Conservation (phyloP, 2,113 vertebrate species). For the Psettodes erumei region DNA sequence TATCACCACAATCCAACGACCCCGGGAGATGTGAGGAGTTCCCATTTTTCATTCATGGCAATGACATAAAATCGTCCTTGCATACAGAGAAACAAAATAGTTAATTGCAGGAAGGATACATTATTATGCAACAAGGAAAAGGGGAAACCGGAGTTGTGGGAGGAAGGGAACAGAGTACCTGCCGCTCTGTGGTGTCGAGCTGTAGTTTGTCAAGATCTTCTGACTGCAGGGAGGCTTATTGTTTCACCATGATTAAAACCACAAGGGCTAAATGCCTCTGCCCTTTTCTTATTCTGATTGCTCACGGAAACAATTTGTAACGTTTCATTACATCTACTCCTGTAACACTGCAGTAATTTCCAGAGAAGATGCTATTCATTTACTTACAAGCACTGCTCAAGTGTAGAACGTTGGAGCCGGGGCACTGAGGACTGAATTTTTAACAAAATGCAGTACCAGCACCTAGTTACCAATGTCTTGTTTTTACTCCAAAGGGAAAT, state of each 20-base stretch:
- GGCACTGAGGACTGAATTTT: conserved; percentile 18
- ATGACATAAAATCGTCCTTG: conserved; percentile 40
- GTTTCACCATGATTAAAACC: conserved; percentile 74
- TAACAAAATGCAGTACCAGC: conserved; percentile 41
- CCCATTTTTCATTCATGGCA: conserved; percentile 44
- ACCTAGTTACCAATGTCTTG: conserved; percentile 53
- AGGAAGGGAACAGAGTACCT: conserved; percentile 43
- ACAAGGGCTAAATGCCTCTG: conserved; percentile 57
- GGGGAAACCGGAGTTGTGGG: conserved; percentile 30
- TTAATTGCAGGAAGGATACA: conserved; percentile 57
- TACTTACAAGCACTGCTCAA: conserved; percentile 27
- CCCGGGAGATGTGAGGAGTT: conserved; percentile 11
- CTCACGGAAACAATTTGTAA: conserved; percentile 73
- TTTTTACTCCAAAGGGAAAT: conserved; percentile 63
- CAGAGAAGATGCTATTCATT: conserved; percentile 53
- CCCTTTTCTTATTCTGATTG: conserved; percentile 67
- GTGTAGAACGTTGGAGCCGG: not conserved
- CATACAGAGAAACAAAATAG: conserved; percentile 56
- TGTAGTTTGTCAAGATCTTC: conserved; percentile 44
- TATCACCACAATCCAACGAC: conserved; percentile 31
- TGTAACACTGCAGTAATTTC: conserved; percentile 52
- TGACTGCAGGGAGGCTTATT: conserved; percentile 56
- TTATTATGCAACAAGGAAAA: conserved; percentile 21
- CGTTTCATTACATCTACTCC: conserved; percentile 70
- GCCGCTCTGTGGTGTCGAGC: conserved; percentile 32